Conservation (phyloP, 2,113 vertebrate species). For the Perccottus glenii region DNA sequence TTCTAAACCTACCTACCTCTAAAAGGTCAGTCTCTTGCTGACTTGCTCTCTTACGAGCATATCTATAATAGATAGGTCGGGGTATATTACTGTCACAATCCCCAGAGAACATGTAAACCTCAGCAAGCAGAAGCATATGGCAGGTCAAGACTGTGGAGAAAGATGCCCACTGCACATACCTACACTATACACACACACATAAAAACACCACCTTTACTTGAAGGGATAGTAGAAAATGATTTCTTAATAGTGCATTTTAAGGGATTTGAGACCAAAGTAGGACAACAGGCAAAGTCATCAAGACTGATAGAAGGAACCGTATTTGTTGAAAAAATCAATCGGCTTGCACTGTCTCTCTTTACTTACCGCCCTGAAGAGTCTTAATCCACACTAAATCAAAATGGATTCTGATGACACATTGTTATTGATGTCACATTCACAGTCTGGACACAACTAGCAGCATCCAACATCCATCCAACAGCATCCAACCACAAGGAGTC, state of each 20-base stretch:
- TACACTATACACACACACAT: neutral
- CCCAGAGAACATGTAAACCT: neutral
- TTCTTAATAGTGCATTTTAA: constrained; percentile 47
- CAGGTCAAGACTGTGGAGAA: neutral
- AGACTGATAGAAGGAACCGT: constrained; percentile 26
- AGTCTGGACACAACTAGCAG: constrained; percentile 13
- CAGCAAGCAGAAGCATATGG: constrained; percentile 22
- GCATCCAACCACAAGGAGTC: neutral
- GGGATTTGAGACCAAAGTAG: constrained; percentile 38
- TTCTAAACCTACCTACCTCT: too few relatives aligned
- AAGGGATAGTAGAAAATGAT: constrained; percentile 42
- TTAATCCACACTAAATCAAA: constrained; percentile 48
- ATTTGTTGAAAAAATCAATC: constrained; percentile 52
- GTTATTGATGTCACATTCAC: constrained; percentile 24
- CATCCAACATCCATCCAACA: too few relatives aligned
- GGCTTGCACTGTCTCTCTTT: constrained; percentile 1
- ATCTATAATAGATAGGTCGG: too few relatives aligned
- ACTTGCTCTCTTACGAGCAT: too few relatives aligned
- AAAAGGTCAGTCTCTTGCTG: too few relatives aligned
- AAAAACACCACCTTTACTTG: constrained; percentile 20
- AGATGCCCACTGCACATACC: neutral
- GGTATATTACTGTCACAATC: neutral
- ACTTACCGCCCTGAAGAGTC: constrained; percentile 3
- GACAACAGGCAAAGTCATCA: constrained; percentile 37
- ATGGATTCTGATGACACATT: constrained; percentile 9